Evolutionary conservation across 2,888 invertebrate genomes (phyloP).

Genomic region (Hypolimnas misippus): DNA sequence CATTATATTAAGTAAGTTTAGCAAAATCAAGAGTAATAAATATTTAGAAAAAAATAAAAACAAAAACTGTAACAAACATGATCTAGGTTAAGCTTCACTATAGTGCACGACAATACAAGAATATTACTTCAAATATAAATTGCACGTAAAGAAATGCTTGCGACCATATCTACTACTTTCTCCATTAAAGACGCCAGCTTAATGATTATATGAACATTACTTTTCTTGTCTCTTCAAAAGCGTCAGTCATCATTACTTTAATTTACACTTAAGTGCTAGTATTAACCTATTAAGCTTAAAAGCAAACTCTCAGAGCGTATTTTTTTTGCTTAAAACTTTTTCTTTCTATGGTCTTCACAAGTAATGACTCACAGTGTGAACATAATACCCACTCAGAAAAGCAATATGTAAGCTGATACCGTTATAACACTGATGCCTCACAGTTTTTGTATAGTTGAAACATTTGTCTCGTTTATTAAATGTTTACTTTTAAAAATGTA

Average conservation of each 20-base stretch:
- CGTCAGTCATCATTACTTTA: conserved; percentile 33
- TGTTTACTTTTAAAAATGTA: not conserved
- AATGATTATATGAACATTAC: conserved; percentile 41
- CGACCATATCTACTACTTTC: conserved; percentile 41
- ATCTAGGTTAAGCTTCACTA: conserved; percentile 19
- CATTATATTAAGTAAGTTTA: not conserved
- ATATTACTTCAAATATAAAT: conserved; percentile 27
- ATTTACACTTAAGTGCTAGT: conserved; percentile 17
- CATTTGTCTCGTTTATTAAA: conserved; percentile 11
- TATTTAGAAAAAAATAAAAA: not conserved
- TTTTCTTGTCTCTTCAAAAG: conserved; percentile 35
- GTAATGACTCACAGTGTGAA: conserved; percentile 39
- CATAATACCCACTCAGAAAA: conserved; percentile 38
- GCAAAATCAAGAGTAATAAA: not conserved
- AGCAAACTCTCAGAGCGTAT: not conserved
- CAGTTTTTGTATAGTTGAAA: conserved; percentile 46
- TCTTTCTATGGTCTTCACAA: conserved; percentile 9
- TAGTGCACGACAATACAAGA: conserved; percentile 4
- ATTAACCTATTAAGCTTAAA: conserved; percentile 12
- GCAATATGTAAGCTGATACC: conserved; percentile 50
- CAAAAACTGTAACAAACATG: conserved; percentile 5
- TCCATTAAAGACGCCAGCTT: conserved; percentile 40
- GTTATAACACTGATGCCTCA: conserved; percentile 46
- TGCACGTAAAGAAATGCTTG: conserved; percentile 38
- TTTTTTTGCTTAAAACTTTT: conserved; percentile 9